phyloP scores from a whole-genome alignment of 2,113 vertebrate species.

The Corythornis cristatus region DNA sequence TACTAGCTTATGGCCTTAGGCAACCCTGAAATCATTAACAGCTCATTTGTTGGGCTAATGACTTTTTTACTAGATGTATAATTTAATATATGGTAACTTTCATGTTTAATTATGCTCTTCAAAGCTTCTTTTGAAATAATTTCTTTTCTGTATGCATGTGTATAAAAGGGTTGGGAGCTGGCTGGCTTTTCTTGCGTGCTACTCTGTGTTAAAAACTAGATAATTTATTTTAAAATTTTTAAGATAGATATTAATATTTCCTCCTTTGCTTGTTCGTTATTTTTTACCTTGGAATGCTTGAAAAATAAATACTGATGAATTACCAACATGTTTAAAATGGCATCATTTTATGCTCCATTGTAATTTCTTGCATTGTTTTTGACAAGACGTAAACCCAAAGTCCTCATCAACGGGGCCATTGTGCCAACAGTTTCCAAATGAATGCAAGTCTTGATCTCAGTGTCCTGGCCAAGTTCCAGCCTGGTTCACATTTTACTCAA shows the following conservation, averaged over 20 bases:
- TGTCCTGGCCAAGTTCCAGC: slow-evolving; percentile 4
- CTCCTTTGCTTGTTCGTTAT: not conserved
- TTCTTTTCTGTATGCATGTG: not conserved
- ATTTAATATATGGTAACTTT: slow-evolving; percentile 61
- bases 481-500: slow-evolving; percentile 33
- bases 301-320: not conserved
- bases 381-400: not conserved
- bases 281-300: not conserved
- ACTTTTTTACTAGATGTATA: slow-evolving; percentile 53
- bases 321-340: not conserved
- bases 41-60: slow-evolving; percentile 59
- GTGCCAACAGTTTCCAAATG: slow-evolving; percentile 24
- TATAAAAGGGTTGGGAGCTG: not conserved
- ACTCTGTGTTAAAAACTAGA: not conserved
- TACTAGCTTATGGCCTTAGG: slow-evolving; percentile 38
- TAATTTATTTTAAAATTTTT: slow-evolving; percentile 22
- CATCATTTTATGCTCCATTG: not conserved
- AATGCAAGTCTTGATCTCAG: slow-evolving; percentile 33
- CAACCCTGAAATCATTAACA: slow-evolving; percentile 62
- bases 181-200: not conserved
- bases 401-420: slow-evolving; percentile 29
- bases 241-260: not conserved
- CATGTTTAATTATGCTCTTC: slow-evolving; percentile 59
- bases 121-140: slow-evolving; percentile 56
- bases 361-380: slow-evolving; percentile 7